A percentile compares a stretch with the other conserved stretches of the same genome.
Evolutionary conservation across 2,797 vertebrate genomes (phyloP).

Genomic region (Pantherophis vulpinus): DNA sequence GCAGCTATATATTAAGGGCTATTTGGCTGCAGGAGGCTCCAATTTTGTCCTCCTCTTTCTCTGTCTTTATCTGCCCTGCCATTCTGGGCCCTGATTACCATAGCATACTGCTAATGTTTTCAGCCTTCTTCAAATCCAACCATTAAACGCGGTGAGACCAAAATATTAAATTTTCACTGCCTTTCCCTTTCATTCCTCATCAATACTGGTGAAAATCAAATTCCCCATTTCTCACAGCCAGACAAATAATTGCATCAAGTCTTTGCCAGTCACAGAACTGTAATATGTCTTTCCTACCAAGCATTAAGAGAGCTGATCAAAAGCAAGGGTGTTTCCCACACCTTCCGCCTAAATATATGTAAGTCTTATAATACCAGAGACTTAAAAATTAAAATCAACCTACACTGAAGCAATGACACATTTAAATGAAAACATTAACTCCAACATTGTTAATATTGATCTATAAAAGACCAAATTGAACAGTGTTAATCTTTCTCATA

Average conservation of each 20-base stretch:
- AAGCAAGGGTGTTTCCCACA: background rate
- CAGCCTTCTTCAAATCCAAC: conserved; percentile 26
- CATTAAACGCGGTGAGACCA: conserved; percentile 23
- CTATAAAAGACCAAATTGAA: background rate
- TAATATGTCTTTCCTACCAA: background rate
- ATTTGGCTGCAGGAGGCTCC: conserved; percentile 34
- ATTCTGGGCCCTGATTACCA: background rate
- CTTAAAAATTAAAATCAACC: background rate
- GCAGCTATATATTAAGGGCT: conserved; percentile 52
- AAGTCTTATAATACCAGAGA: background rate
- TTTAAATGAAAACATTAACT: conserved; percentile 2
- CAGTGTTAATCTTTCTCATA: background rate
- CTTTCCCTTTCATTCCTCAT: conserved; percentile 7
- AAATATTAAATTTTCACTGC: conserved; percentile 33
- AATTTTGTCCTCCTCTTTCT: conserved; percentile 25
- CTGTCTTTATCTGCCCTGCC: background rate
- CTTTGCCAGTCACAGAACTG: conserved; percentile 15
- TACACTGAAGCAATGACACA: background rate
- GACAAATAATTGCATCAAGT: conserved; percentile 28
- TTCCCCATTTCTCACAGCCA: conserved; percentile 53
- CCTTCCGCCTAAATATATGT: background rate
- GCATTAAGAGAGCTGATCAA: conserved; percentile 21
- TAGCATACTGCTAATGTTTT: background rate
- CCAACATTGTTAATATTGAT: background rate
- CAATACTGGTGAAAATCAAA: conserved; percentile 54